Percentiles rank a stretch among this genome's conserved stretches.
Evolutionary conservation across 2,113 vertebrate genomes (phyloP).

Genomic region (Hylia prasina): DNA sequence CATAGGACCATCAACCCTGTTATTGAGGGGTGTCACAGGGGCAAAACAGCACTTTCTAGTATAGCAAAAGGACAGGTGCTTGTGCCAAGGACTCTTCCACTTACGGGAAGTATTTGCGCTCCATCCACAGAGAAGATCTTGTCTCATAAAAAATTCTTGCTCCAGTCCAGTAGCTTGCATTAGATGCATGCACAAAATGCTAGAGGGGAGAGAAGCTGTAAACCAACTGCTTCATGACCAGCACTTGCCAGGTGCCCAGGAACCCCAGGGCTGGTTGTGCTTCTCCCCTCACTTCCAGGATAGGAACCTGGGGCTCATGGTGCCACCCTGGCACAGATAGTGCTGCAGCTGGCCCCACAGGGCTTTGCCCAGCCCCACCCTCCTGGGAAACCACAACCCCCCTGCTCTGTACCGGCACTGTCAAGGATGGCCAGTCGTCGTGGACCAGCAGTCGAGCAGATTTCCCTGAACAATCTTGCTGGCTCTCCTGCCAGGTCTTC

Average conservation of each 20-base stretch:
- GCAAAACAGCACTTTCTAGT: background rate
- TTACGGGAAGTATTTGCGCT: rapidly evolving
- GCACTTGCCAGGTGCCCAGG: background rate
- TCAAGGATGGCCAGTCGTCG: rapidly evolving
- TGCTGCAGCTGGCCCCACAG: rapidly evolving
- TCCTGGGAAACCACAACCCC: background rate
- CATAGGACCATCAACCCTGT: background rate
- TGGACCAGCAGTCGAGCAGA: background rate
- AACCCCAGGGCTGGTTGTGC: background rate
- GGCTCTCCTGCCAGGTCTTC: rapidly evolving
- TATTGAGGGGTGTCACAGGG: background rate
- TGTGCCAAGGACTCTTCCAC: background rate
- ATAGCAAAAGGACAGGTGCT: background rate
- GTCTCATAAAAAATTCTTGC: rapidly evolving
- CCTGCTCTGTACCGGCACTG: background rate
- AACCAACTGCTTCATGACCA: rapidly evolving
- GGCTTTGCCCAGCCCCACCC: background rate
- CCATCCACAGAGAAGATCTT: rapidly evolving
- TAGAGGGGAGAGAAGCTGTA: background rate
- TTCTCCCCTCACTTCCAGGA: no score
- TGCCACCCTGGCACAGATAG: background rate
- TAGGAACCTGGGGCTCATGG: rapidly evolving
- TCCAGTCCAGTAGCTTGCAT: background rate
- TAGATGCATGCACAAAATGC: rapidly evolving
- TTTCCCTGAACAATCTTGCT: rapidly evolving